Conservation (phyloP, 2,797 vertebrate genomes). For the Ptychadena robeensis region DNA sequence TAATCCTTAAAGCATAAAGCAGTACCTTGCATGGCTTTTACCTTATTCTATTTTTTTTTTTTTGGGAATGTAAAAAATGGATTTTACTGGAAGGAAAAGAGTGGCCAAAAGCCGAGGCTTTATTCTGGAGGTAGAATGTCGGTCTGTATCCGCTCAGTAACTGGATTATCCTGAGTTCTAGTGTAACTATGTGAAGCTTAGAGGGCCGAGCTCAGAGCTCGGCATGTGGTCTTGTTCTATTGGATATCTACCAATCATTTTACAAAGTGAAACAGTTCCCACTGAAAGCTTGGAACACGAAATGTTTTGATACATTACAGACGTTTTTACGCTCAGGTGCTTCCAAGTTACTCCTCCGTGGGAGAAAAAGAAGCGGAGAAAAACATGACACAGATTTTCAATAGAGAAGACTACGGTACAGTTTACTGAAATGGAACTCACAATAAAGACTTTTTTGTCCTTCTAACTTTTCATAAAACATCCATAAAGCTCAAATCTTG, state of each 20-base stretch:
- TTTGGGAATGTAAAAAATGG: too few species aligned
- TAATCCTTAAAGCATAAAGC: too few species aligned
- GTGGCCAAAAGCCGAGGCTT: neutral
- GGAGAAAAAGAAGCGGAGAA: slow-evolving; percentile 3
- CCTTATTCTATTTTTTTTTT: too few species aligned
- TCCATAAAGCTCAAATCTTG: neutral
- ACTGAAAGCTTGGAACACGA: neutral
- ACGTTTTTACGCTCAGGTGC: neutral
- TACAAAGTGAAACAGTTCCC: neutral
- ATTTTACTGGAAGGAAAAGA: neutral
- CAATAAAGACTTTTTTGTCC: neutral
- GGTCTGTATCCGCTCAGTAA: neutral
- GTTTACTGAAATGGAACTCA: neutral
- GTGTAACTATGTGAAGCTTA: neutral
- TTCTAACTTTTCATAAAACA: neutral
- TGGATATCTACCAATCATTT: slow-evolving; percentile 11
- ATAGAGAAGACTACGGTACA: neutral
- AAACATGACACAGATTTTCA: neutral
- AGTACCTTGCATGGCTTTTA: too few species aligned
- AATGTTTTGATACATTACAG: neutral
- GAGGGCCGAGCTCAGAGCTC: neutral
- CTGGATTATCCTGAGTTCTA: neutral
- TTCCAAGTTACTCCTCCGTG: slow-evolving; percentile 4
- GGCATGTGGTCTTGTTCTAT: neutral
- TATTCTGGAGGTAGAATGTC: neutral